Conservation (phyloP, 2,113 vertebrate genomes). For the Apteryx mantelli region DNA sequence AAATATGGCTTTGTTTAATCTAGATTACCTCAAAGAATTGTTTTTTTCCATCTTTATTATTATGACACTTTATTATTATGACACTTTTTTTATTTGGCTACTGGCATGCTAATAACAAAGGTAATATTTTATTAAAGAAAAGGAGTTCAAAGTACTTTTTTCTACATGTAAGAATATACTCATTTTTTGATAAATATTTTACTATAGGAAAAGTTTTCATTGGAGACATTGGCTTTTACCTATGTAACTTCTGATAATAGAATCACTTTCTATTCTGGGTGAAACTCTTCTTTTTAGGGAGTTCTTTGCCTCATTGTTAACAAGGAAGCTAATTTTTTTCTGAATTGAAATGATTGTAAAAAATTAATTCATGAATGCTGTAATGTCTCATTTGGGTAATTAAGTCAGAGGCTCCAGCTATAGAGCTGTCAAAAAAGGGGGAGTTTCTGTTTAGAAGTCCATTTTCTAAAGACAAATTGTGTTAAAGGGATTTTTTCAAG, state of each 20-base stretch:
- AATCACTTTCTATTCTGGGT: neutral
- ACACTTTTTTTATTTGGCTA: neutral
- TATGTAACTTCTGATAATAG: neutral
- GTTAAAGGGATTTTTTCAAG: conserved; percentile 24
- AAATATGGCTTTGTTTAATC: neutral
- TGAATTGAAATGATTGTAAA: neutral
- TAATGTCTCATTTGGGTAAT: neutral
- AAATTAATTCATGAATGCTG: neutral
- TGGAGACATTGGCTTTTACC: neutral
- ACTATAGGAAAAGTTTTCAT: neutral
- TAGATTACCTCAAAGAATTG: neutral
- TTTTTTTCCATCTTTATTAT: neutral
- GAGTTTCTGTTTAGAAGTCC: neutral
- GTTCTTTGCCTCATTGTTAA: neutral
- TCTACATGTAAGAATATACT: neutral
- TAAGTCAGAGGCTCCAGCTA: neutral
- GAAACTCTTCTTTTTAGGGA: neutral
- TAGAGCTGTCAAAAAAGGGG: neutral
- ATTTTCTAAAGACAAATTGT: neutral
- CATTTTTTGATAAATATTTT: neutral
- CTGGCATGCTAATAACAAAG: neutral
- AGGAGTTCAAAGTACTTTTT: neutral
- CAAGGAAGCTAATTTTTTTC: neutral
- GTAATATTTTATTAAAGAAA: neutral
- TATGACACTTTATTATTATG: neutral